These are phyloP conservation scores for Proisotoma minuta DNA, from an alignment of 2,888 invertebrate species.

Conservation along the genomic window DNA sequence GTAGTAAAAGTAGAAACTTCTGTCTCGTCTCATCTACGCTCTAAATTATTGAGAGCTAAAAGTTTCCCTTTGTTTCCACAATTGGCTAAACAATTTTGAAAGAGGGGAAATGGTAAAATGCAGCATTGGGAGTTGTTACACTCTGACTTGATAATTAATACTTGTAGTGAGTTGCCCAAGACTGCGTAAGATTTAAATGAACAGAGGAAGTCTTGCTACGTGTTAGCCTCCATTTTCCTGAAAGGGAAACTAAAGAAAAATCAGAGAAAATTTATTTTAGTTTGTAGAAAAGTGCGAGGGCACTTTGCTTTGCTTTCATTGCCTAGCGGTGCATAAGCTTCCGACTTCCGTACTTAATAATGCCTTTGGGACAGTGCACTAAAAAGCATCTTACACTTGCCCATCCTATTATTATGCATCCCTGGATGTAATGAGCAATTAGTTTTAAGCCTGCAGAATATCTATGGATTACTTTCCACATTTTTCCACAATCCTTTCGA, in stretches of 20 bases:
- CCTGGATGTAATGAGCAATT: not conserved
- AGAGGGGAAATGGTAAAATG: not conserved
- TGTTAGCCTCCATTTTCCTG: no score
- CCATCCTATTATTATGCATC: not conserved
- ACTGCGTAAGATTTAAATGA: no score
- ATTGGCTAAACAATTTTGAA: no score
- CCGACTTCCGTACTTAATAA: not conserved
- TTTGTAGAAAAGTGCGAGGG: no score
- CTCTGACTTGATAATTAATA: no score
- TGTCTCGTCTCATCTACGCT: not conserved
- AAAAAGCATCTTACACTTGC: not conserved
- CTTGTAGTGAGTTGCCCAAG: no score
- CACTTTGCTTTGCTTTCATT: no score
- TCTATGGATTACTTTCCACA: no score
- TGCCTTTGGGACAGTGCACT: not conserved
- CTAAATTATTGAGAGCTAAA: no score
- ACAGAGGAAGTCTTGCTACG: no score
- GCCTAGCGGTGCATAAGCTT: not conserved
- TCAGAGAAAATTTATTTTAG: not conserved
- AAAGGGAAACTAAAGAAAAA: not conserved
- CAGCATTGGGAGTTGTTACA: not conserved
- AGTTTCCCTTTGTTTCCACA: no score
- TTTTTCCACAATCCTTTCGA: no score
- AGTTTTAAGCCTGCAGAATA: not conserved
- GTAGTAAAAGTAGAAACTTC: not conserved